Evolutionary conservation across 2,888 invertebrate species (phyloP), one percentile per base, ranked within the genome.

Genomic region (Temnothorax unifasciatus): DNA sequence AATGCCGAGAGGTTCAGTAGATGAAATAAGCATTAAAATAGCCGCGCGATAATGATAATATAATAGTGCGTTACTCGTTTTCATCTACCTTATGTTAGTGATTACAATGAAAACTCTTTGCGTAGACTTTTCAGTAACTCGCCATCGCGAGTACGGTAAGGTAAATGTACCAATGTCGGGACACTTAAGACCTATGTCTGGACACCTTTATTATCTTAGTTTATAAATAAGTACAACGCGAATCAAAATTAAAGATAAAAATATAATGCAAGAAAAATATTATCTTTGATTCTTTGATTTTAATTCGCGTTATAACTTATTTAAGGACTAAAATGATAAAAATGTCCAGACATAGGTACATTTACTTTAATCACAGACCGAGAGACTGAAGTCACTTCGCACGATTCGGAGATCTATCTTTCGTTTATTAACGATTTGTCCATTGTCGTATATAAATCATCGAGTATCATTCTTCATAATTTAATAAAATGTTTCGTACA

Each of bases 51-150:
- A 79, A 79, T 57, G 84, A 88, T 87, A 88, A 87, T 85, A 88
- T 87, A 88, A 87, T 85, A 87, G 82, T 82, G 84, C 85, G 84
- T 82, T 79, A 69, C 87, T 76, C 76, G 74, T 54, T 63, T 52
- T 76, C 76, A 63, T 75, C 63, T 76, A 63, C 11, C 38, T 73
- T 44, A 47, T 3, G 25, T 21, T 38, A 21, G 18, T 50, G 59
- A 81, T 71, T 69, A 34, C 34, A 79, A 71, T 79, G 34, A 71
- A n/a, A 68, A 34, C 18, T 71, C 47, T 59, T 21, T 13, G 25
- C 25, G 47, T 13, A n/a, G 21, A 79, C 15, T 79, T 47, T 59
- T 71, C 59, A 47, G 47, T 38, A 34, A 44, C 57, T 79, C 57
- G 71, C 21, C 3, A 21, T 44, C 5, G n/a, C 66, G 34, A 77